Base-by-base conservation (phyloP, 1,140 invertebrate species). In the Aphidius gifuensis region DNA sequence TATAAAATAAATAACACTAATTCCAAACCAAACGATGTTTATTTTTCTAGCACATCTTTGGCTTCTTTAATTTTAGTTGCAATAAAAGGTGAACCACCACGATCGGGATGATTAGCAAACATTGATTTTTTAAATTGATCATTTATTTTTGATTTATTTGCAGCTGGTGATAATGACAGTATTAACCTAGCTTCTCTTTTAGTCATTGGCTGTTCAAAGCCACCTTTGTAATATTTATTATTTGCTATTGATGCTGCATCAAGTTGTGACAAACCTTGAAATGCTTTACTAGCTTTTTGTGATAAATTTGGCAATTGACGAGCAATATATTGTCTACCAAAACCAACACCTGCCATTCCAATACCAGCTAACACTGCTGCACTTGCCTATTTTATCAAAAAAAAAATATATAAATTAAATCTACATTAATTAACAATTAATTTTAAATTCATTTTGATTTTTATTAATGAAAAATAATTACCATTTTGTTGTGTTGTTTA, bases 51-150 rank as follows among this genome's bases (percentile, higher is more conserved):
- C 53, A 93, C 83, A 81, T 99, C 96, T 84, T 99, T 99, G 0
- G 97, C 97, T 86, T 99, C 96, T 77, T 98, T 98, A 61, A 99
- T 97, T 86, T 99, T 99, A 21, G 96, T 91, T 58, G 97, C 96
- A 53, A 99, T 80, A 71, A 97, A 96, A 5, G 97, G 97, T 47
- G 96, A 99, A 9, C 97, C 97, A 44, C 96, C 96, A 82, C 90
- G 85, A 81, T 99, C 97, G 6, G 97, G 97, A 86, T 99, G 97
- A 85, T 99, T 99, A 1, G 94, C 81, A 54, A 93, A 80, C 94
- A 99, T 98, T 21, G 98, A 92, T 82, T 90, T 90, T 82, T 97
- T 97, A 75, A 98, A 96, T 6, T 96, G 93, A 72, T 98, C 94
- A 69, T 90, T 88, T 47, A 97, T 83, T 86, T 94, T 95, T 2